These are phyloP conservation scores for Shinisaurus crocodilurus DNA, from an alignment of 2,113 vertebrate genomes.

Conservation along the genomic window DNA sequence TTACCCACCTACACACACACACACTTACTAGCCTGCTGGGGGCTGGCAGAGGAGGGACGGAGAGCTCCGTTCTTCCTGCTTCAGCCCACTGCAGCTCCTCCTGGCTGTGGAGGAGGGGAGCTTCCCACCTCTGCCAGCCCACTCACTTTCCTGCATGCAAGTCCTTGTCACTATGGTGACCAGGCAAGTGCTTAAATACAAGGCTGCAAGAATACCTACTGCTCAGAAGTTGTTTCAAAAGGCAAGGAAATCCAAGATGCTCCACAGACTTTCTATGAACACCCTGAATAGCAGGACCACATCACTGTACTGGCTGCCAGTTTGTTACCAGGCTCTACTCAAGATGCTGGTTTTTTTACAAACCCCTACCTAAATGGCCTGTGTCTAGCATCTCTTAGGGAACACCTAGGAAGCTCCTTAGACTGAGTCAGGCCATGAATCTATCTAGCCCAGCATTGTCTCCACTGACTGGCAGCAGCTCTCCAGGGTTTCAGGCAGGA, in stretches of 20 bases:
- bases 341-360: background rate
- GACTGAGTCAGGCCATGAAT: too few relatives aligned
- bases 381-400: background rate
- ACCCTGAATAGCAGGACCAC: background rate
- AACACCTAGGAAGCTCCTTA: background rate
- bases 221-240: background rate
- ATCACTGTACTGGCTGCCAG: background rate
- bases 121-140: background rate
- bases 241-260: background rate
- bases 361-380: background rate
- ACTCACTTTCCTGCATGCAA: background rate
- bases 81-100: background rate
- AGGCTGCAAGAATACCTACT: background rate
- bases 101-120: background rate
- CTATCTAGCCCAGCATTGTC: background rate
- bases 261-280: background rate
- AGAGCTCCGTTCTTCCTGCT: background rate
- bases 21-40: background rate
- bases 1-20: background rate
- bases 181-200: background rate
- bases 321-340: background rate
- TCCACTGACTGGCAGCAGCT: background rate
- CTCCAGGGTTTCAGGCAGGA: background rate
- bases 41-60: background rate
- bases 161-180: background rate